Base-by-base conservation (phyloP, 2,797 vertebrate genomes). In the Molothrus aeneus region DNA sequence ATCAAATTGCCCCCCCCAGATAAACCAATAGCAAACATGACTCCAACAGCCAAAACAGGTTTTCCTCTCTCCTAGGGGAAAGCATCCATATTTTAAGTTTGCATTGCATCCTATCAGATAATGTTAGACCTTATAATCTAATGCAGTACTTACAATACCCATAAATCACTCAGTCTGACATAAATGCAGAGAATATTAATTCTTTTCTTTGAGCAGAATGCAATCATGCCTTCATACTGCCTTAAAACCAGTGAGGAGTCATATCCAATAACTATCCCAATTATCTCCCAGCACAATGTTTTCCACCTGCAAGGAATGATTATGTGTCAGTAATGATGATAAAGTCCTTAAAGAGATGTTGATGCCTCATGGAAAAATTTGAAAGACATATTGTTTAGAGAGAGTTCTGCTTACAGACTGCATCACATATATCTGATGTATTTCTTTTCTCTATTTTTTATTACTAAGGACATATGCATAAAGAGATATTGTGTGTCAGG, bases 221-320 rank as follows among this genome's bases (percentile, higher is more conserved):
- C 93, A 96, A 95, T 95, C 93, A 85, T 96, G 90, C 94, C 93
- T 96, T 94, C 95, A 96, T 96, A 95, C 71, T 86, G 96, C 80
- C 95, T 96, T 93, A 96, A 97, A 97, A 91, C 88, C 82, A 89
- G 86, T 77, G 94, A 97, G 94, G 89, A 97, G 96, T 97, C 97
- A 96, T 96, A 96, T 96, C 88, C 95, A 97, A 96, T 97, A 97
- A 97, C 92, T 97, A 92, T 97, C 96, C 94, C 92, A 97, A 97
- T 97, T 97, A 97, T 96, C 94, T 96, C 86, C 88, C 93, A 92
- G 94, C 91, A 94, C 96, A 97, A 79, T 97, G 93, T 97, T 97
- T 97, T 96, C 94, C 90, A 97, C 96, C 97, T 97, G 97, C 93
- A 91, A 96, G 91, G 96, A 97, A 95, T 88, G 96, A 95, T 97